Base-by-base conservation (phyloP, 2,888 invertebrate genomes). In the Geotrupes spiniger region DNA sequence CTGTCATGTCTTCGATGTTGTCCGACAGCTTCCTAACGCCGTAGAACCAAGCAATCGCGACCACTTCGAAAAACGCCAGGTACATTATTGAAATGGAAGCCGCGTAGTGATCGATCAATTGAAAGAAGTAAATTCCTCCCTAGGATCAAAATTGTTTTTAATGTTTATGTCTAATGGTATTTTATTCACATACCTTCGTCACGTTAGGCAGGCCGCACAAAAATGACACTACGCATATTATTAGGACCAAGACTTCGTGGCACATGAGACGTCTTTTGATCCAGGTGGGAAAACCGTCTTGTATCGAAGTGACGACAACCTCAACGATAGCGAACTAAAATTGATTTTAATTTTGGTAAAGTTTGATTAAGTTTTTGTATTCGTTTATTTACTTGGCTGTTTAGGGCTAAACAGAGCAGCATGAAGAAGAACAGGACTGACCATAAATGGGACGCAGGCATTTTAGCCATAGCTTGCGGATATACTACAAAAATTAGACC, bases 71-170 rank as follows among this genome's bases (percentile, higher is more conserved):
- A 74, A 95, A 93, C 26, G 94, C 93, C 56, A 94, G 79, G 68
- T 92, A 93, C 76, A 94, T 88, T 42, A 94, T 89, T 45, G 93
- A 90, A 61, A 93, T 85, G 36, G 90, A 89, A 11, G 92, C 92
- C n/a, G 93, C 91, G 69, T 92, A 95, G 68, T 90, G 91, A 67
- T 95, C 94, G 75, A 95, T 87, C 52, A 95, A 71, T 77, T 93
- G 92, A 70, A 95, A 92, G 69, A 89, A 88, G 69, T 89, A 94
- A 66, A 93, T 93, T 58, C 94, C 95, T 60, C 92, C 91, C 85
- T 87, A 46, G 29, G 12, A 36, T 17, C 21, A 39, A 73, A 70
- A 50, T 4, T 11, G 11, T 29, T 0, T 4, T n/a, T n/a, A n/a
- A n/a, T n/a, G n/a, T n/a, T n/a, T n/a, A n/a, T n/a, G n/a, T n/a